A percentile compares a stretch with the other conserved stretches of the same genome.
These are phyloP conservation scores for Calidris pygmaea DNA, from an alignment of 2,113 vertebrate genomes.

Conservation along the genomic window DNA sequence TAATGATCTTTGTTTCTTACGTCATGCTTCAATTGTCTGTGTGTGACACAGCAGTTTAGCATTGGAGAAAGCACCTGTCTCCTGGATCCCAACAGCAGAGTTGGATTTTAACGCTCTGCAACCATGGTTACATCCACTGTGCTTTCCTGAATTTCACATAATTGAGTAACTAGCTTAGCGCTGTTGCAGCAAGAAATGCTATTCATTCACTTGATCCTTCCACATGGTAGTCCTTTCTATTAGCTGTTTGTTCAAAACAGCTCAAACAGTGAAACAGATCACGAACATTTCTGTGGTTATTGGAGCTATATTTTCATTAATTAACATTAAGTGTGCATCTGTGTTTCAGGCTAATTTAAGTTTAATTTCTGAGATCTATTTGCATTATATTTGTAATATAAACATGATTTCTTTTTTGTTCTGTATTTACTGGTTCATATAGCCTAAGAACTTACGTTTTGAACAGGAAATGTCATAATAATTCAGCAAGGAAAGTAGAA, in stretches of 20 bases:
- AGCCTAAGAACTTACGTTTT: not conserved
- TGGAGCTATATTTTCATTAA: not conserved
- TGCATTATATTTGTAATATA: not conserved
- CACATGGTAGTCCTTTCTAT: not conserved
- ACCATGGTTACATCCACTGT: slow-evolving; percentile 16
- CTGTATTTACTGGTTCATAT: not conserved
- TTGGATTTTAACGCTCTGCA: not conserved
- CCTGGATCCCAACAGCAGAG: not conserved
- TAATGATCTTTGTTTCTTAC: slow-evolving; percentile 4
- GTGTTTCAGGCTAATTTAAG: not conserved
- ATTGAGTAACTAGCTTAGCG: not conserved
- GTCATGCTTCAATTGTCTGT: not conserved
- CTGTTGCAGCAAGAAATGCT: not conserved
- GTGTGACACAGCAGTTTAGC: not conserved
- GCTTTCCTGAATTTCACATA: not conserved
- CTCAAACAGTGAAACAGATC: not conserved
- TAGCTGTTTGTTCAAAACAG: not conserved
- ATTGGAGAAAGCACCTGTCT: not conserved
- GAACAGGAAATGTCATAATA: not conserved
- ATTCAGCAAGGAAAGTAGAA: not conserved
- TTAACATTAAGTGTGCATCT: not conserved
- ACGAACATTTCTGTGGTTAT: not conserved
- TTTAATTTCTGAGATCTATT: not conserved
- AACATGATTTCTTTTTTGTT: not conserved
- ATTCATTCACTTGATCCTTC: not conserved